A percentile compares a stretch with the other conserved stretches of the same genome.
Evolutionary conservation across 2,113 vertebrate species (phyloP).

Genomic region (Edolisoma coerulescens): DNA sequence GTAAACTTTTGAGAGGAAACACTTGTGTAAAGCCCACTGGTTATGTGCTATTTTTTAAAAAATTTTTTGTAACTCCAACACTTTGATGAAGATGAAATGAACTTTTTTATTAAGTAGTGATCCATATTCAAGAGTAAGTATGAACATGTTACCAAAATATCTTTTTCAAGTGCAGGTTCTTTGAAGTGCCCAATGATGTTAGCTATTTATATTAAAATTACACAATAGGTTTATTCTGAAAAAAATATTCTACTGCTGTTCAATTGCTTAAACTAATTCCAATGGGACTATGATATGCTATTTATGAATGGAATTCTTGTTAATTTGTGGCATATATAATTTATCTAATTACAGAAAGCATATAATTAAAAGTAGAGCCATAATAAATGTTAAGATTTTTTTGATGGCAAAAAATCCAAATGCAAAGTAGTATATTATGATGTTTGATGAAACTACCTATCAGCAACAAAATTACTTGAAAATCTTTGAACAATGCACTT

Average conservation of each 20-base stretch:
- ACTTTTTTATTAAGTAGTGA: constrained; percentile 13
- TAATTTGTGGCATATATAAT: constrained; percentile 44
- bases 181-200: constrained; percentile 31
- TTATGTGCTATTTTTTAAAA: not conserved
- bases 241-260: constrained; percentile 39
- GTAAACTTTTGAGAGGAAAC: constrained; percentile 61
- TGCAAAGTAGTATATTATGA: not conserved
- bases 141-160: not conserved
- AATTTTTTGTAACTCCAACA: not conserved
- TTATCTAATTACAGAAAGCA: constrained; percentile 62
- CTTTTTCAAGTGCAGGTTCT: not conserved
- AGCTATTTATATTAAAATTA: constrained; percentile 26
- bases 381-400: constrained; percentile 44
- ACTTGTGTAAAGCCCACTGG: not conserved
- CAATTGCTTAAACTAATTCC: constrained; percentile 31
- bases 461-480: constrained; percentile 56
- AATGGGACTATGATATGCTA: not conserved
- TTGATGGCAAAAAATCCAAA: constrained; percentile 36
- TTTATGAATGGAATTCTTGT: constrained; percentile 54
- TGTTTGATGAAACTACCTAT: constrained; percentile 39
- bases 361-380: constrained; percentile 11
- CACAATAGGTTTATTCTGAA: not conserved
- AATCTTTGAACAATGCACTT: constrained; percentile 18
- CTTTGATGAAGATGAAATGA: constrained; percentile 27
- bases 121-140: not conserved